phyloP scores from a whole-genome alignment of 2,888 invertebrate species.

The Sarcophaga rosellei region DNA sequence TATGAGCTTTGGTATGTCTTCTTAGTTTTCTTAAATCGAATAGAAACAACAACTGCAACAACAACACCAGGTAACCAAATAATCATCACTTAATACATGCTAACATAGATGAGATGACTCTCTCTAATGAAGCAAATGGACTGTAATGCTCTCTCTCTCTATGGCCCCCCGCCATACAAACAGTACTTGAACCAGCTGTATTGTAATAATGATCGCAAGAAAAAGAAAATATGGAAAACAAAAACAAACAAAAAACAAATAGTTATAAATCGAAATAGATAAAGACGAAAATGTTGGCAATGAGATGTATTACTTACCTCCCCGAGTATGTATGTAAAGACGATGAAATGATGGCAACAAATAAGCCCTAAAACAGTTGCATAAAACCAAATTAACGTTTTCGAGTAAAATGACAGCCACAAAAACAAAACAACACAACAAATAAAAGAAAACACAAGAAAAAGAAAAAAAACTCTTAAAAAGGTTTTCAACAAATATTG shows the following conservation, averaged over 20 bases:
- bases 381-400: constrained; percentile 66
- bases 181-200: background rate
- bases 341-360: constrained; percentile 38
- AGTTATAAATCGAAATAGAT: background rate
- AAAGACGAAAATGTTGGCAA: constrained; percentile 23
- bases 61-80: constrained; percentile 45
- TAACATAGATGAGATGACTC: constrained; percentile 3
- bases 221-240: no score
- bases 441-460: background rate
- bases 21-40: constrained; percentile 47
- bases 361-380: constrained; percentile 66
- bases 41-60: constrained; percentile 27
- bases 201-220: constrained; percentile 41
- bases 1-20: background rate
- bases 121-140: background rate
- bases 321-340: background rate
- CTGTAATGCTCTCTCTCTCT: background rate
- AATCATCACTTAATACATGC: constrained; percentile 42
- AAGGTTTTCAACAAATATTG: constrained; percentile 45
- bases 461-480: background rate
- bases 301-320: background rate
- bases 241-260: background rate
- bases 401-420: constrained; percentile 61
- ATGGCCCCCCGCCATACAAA: background rate
- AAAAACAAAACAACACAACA: background rate